A percentile compares a stretch with the other conserved stretches of the same genome.
These are phyloP conservation scores for Zaprionus bogoriensis DNA, from an alignment of 2,888 invertebrate genomes.

Conservation along the genomic window DNA sequence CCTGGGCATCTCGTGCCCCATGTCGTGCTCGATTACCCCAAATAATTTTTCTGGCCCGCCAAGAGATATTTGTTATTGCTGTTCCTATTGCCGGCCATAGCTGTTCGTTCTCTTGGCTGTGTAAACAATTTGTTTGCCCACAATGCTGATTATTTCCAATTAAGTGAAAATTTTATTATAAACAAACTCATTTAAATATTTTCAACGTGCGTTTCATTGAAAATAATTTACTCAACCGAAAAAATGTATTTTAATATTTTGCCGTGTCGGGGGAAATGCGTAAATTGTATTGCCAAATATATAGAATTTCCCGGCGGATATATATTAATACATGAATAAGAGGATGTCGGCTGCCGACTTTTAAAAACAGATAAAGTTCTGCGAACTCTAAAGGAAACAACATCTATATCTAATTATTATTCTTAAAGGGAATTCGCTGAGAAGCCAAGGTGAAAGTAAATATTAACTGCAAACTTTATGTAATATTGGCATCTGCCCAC, in stretches of 20 bases:
- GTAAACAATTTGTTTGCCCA: slow-evolving; percentile 60
- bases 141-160: slow-evolving; percentile 76
- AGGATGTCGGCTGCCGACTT: slow-evolving; percentile 48
- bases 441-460: neutral
- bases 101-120: slow-evolving; percentile 30
- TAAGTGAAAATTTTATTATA: slow-evolving; percentile 79
- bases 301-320: slow-evolving; percentile 55
- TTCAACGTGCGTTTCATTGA: slow-evolving; percentile 61
- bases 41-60: slow-evolving; percentile 58
- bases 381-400: slow-evolving; percentile 16
- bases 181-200: slow-evolving; percentile 76
- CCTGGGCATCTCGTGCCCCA: slow-evolving; percentile 53
- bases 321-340: slow-evolving; percentile 24
- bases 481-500: too few species aligned
- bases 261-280: slow-evolving; percentile 56
- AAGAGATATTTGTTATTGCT: slow-evolving; percentile 34
- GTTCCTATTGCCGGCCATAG: slow-evolving; percentile 22
- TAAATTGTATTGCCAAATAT: slow-evolving; percentile 56
- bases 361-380: slow-evolving; percentile 56
- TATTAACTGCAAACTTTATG: neutral
- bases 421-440: too few species aligned
- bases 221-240: slow-evolving; percentile 64
- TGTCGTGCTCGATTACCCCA: slow-evolving; percentile 76
- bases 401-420: too few species aligned
- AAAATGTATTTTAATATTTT: slow-evolving; percentile 66